Percentiles rank a stretch among this genome's conserved stretches.
Evolutionary conservation across 2,888 invertebrate genomes (phyloP).

Genomic region (Ichneumoninae sp.): DNA sequence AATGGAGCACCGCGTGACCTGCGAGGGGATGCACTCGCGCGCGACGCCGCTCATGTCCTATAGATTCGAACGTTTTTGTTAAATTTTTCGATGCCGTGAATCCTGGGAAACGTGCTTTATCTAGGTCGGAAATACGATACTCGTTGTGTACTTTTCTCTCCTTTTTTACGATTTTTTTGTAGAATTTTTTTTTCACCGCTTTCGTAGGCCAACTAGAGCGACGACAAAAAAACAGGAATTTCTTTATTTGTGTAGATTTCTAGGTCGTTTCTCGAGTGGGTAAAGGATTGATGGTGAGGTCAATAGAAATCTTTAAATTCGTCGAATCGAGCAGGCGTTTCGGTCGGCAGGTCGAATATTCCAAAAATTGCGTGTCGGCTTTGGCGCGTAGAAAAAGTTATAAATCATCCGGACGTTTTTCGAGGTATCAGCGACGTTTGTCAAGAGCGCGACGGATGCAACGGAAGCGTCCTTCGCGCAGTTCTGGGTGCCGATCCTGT

Average conservation of each 20-base stretch:
- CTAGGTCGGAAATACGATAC: constrained; percentile 51
- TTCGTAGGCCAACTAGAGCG: not conserved
- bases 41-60: not conserved
- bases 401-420: constrained; percentile 7
- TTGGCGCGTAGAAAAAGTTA: not conserved
- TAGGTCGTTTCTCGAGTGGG: constrained; percentile 13
- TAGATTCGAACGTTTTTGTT: constrained; percentile 14
- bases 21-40: constrained; percentile 17
- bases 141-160: constrained; percentile 3
- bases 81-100: constrained; percentile 30
- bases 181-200: constrained; percentile 26
- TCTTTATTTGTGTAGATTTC: not conserved
- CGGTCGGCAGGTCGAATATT: not conserved
- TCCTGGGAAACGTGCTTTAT: constrained; percentile 27
- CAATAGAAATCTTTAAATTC: not conserved
- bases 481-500: constrained; percentile 32
- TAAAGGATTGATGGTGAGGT: constrained; percentile 34
- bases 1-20: constrained; percentile 36
- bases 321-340: not conserved
- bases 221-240: not conserved
- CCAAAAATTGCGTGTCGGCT: not conserved
- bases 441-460: constrained; percentile 44
- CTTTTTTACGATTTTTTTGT: constrained; percentile 28
- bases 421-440: constrained; percentile 39
- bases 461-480: constrained; percentile 51